Conservation (phyloP, 2,113 vertebrate species). For the Vombatus ursinus region DNA sequence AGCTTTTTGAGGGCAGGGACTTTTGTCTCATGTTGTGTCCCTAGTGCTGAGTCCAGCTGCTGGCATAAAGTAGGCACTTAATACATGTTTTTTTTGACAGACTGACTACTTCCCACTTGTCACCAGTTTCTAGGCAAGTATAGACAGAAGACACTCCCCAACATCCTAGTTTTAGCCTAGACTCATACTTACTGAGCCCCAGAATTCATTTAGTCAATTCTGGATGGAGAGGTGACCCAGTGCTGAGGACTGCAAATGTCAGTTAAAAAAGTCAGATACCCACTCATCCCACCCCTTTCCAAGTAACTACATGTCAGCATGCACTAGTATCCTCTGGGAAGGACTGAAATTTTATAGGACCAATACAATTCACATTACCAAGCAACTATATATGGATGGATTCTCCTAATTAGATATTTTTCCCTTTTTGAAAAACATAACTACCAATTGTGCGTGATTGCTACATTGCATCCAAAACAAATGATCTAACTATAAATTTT, state of each 20-base stretch:
- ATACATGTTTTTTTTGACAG: not conserved
- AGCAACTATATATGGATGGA: not conserved
- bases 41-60: not conserved
- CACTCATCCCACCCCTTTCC: not conserved
- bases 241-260: not conserved
- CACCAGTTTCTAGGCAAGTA: not conserved
- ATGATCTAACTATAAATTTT: constrained; percentile 31
- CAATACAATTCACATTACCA: not conserved
- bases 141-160: not conserved
- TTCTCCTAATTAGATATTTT: constrained; percentile 43
- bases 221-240: not conserved
- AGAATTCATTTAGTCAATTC: not conserved
- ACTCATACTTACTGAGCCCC: not conserved
- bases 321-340: no score
- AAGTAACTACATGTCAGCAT: not conserved
- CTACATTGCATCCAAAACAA: constrained; percentile 17
- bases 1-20: not conserved
- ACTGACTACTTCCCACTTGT: not conserved
- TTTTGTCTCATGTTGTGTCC: not conserved
- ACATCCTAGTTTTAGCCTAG: not conserved
- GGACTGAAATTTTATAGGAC: no score
- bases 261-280: not conserved
- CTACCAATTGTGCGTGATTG: not conserved
- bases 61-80: not conserved
- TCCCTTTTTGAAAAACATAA: constrained; percentile 25